These are phyloP conservation scores for Chrysocyon brachyurus DNA, from an alignment of 2,797 vertebrate genomes.

Conservation along the genomic window DNA sequence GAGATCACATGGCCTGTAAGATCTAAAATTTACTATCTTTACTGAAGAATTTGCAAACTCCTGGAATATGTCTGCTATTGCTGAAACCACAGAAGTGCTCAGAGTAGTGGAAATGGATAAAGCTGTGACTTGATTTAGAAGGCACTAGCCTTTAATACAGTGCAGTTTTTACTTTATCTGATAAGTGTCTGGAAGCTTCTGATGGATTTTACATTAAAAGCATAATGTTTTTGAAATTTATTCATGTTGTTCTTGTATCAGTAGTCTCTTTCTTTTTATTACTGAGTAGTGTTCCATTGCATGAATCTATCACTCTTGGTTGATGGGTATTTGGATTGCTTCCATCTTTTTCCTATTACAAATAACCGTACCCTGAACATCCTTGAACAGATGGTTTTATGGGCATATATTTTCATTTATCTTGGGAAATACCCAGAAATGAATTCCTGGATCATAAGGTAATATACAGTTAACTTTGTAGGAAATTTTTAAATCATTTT, in stretches of 20 bases:
- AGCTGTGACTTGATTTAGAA: not conserved
- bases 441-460: not conserved
- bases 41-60: not conserved
- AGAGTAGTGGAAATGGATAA: not conserved
- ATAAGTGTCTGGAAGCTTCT: not conserved
- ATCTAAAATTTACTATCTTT: not conserved
- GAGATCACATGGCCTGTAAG: not conserved
- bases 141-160: not conserved
- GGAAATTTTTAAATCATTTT: not conserved
- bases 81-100: not conserved
- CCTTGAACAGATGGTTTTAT: not conserved
- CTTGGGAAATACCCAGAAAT: not conserved
- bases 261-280: slow-evolving; percentile 6
- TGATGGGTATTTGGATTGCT: not conserved
- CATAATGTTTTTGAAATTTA: not conserved
- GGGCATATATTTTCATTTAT: not conserved
- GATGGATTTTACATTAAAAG: not conserved
- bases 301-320: not conserved
- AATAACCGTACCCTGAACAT: not conserved
- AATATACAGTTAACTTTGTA: slow-evolving; percentile 4
- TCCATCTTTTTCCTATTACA: not conserved
- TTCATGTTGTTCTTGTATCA: not conserved
- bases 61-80: not conserved
- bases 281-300: not conserved
- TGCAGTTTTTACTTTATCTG: not conserved